Conservation (phyloP, 2,113 vertebrate genomes). For the Loxodonta africana region DNA sequence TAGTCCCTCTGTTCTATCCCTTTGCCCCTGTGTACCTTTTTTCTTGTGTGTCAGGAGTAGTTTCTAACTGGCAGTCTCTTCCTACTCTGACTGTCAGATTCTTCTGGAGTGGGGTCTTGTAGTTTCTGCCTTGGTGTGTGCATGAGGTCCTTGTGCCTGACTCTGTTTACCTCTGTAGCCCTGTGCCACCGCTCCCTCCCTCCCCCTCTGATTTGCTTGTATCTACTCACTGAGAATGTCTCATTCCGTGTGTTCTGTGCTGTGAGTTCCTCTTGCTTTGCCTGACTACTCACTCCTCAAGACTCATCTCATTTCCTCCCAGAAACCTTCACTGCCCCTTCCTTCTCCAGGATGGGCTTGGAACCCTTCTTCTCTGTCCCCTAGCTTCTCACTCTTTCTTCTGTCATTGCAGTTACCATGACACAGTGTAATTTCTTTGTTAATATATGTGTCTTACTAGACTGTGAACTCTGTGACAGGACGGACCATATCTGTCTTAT, state of each 20-base stretch:
- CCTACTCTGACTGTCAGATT: neutral
- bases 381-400: accelerated
- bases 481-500: accelerated
- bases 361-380: neutral
- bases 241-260: accelerated
- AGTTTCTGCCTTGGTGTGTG: neutral
- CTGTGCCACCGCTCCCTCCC: accelerated
- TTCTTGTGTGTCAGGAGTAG: neutral
- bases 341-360: neutral
- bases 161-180: too few species aligned
- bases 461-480: neutral
- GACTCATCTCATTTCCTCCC: neutral
- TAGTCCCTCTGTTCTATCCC: accelerated
- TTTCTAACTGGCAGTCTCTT: neutral
- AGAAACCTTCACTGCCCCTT: neutral
- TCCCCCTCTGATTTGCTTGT: accelerated
- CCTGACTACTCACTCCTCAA: neutral
- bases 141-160: accelerated
- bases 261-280: neutral
- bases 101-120: neutral
- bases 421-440: neutral
- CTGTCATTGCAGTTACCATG: accelerated
- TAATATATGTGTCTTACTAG: accelerated
- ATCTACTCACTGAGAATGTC: neutral
- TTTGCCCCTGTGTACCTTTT: accelerated